Base-by-base conservation (phyloP, 2,888 invertebrate genomes). In the Campopleginae sp. region DNA sequence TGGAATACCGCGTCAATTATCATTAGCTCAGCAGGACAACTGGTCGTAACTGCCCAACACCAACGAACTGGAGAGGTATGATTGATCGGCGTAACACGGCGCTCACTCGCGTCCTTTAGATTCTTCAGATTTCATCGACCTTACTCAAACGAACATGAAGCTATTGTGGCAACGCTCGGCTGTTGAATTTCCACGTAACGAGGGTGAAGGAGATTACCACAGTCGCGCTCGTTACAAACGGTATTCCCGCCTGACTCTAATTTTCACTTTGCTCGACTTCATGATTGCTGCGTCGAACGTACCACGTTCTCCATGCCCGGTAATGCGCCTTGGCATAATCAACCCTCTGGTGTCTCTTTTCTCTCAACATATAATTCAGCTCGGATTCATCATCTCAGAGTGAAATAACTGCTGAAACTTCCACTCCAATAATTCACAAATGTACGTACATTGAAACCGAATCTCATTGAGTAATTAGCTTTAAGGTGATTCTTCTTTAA, bases 1-100 rank as follows among this genome's bases (percentile, higher is more conserved):
- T 86, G 83, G 85, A 88, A 88, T 88, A 88, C 85, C 87, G 84
- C 86, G 87, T 88, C 85, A 88, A 88, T 87, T 88, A 86, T 82
- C 83, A 74, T 80, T 75, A 79, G 71, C 80, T 81, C 82, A 81
- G 77, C 54, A 63, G 80, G 61, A 76, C 85, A 82, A 86, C 81
- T 87, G 51, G 46, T 33, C 19, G 68, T 58, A 68, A 68, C 58
- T 74, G 63, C 19, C 74, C 70, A 81, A 75, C 78, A 80, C 70
- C 66, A 72, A 81, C 83, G 77, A 80, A 70, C 46, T 74, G 58
- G 75, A 71, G 77, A 85, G 80, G 86, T 86, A 87, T 84, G 86
- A 84, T 76, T 85, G 82, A 83, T 86, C 85, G 82, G 77, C 42
- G 31, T 61, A 31, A 61, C 63, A 23, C 80, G 82, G 77, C 65